Percentiles rank a stretch among this genome's conserved stretches.
These are phyloP conservation scores for Caenorhabditis becei DNA, from an alignment of 2,888 invertebrate species.

Conservation along the genomic window DNA sequence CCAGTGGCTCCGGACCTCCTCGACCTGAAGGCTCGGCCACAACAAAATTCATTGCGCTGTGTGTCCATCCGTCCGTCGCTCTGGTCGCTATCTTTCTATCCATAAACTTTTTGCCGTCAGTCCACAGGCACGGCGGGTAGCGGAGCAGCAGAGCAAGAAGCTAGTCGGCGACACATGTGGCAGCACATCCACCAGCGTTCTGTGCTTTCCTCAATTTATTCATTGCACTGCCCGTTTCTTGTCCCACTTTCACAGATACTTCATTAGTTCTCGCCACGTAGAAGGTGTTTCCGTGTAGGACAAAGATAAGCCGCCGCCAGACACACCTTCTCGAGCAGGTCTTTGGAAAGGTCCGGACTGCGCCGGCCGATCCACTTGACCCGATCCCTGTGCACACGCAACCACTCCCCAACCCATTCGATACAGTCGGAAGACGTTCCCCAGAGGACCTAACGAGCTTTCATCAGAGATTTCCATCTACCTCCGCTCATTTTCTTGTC, in stretches of 20 bases:
- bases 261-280: slow-evolving; percentile 9
- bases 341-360: slow-evolving; percentile 20
- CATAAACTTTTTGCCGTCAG: slow-evolving; percentile 32
- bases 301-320: slow-evolving; percentile 41
- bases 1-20: not conserved
- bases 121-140: slow-evolving; percentile 11
- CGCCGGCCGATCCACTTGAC: slow-evolving; percentile 31
- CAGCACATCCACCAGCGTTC: slow-evolving; percentile 28
- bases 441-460: not conserved
- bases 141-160: slow-evolving; percentile 8
- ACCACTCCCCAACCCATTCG: slow-evolving; percentile 24
- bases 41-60: slow-evolving; percentile 27
- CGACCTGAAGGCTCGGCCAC: slow-evolving; percentile 26
- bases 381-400: slow-evolving; percentile 42
- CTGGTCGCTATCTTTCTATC: slow-evolving; percentile 19
- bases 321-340: slow-evolving; percentile 52
- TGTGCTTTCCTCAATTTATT: slow-evolving; percentile 25
- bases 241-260: slow-evolving; percentile 22
- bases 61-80: not conserved
- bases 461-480: slow-evolving; percentile 1
- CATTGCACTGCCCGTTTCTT: slow-evolving; percentile 18
- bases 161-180: slow-evolving; percentile 41
- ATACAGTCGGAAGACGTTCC: slow-evolving; percentile 38
- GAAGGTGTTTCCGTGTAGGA: slow-evolving; percentile 16
- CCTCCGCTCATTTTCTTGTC: slow-evolving; percentile 38